Conservation (phyloP, 2,113 vertebrate species). For the Sylvilagus bachmani region DNA sequence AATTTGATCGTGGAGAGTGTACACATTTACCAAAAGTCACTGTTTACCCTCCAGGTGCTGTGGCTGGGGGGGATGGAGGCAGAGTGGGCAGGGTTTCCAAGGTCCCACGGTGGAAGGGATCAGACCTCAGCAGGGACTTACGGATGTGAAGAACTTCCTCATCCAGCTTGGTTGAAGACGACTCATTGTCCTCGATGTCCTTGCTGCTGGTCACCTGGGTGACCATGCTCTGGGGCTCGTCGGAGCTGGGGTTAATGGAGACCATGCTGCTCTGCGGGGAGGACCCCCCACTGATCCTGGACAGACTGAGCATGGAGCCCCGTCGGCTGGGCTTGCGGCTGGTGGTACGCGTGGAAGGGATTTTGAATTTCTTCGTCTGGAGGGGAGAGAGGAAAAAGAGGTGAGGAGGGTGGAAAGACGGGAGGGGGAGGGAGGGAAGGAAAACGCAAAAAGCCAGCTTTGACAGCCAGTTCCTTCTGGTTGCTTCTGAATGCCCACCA, state of each 20-base stretch:
- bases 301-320: slow-evolving; percentile 54
- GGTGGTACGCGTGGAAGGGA: slow-evolving; percentile 53
- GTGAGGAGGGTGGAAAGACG: neutral
- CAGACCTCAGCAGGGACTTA: slow-evolving; percentile 77
- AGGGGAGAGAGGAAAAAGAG: neutral
- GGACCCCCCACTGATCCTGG: slow-evolving; percentile 80
- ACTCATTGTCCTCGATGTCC: slow-evolving; percentile 78
- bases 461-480: neutral
- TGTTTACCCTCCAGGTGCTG: too few relatives aligned
- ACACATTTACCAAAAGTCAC: neutral
- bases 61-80: accelerated
- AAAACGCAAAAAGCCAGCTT: neutral
- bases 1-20: neutral
- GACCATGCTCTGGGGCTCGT: slow-evolving; percentile 69
- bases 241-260: slow-evolving; percentile 77
- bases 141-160: slow-evolving; percentile 80
- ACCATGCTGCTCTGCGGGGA: slow-evolving; percentile 83
- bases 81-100: neutral
- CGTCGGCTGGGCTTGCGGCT: slow-evolving; percentile 64
- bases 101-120: too few relatives aligned
- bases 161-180: slow-evolving; percentile 74
- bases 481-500: neutral
- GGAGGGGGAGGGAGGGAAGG: neutral
- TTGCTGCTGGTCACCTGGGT: slow-evolving; percentile 41
- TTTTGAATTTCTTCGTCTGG: slow-evolving; percentile 76